phyloP scores from a whole-genome alignment of 2,888 invertebrate genomes.

The Agonopterix arenella region DNA sequence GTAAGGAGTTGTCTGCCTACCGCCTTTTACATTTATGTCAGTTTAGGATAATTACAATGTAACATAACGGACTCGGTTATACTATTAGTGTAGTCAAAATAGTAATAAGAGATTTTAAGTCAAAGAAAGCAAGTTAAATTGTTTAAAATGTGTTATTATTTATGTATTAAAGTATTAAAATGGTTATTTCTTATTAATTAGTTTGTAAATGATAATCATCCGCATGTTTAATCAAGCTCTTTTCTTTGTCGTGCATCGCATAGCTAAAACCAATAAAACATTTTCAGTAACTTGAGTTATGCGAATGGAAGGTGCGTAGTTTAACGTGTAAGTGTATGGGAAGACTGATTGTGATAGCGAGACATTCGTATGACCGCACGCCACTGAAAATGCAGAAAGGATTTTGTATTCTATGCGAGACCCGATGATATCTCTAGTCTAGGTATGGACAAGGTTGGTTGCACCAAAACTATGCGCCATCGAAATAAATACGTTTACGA shows the following conservation, averaged over 20 bases:
- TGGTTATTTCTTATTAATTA: slow-evolving; percentile 78
- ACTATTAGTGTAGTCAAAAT: slow-evolving; percentile 75
- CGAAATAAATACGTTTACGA: no score
- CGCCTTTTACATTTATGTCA: slow-evolving; percentile 74
- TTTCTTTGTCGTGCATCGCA: slow-evolving; percentile 31
- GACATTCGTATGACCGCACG: not conserved
- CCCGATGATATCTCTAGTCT: slow-evolving; percentile 14
- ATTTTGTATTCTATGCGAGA: slow-evolving; percentile 1
- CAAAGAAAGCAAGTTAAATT: slow-evolving; percentile 76
- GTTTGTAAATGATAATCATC: slow-evolving; percentile 71
- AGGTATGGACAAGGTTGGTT: slow-evolving; percentile 7
- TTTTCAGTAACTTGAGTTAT: slow-evolving; percentile 6
- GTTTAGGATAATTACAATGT: slow-evolving; percentile 68
- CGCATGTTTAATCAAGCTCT: slow-evolving; percentile 56
- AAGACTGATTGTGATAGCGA: slow-evolving; percentile 12
- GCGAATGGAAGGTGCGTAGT: slow-evolving; percentile 4
- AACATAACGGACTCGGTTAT: slow-evolving; percentile 72
- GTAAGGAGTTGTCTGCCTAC: slow-evolving; percentile 74
- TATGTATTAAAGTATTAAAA: slow-evolving; percentile 77
- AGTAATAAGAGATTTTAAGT: slow-evolving; percentile 74
- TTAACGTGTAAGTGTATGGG: slow-evolving; percentile 12
- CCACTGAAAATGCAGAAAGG: slow-evolving; percentile 5
- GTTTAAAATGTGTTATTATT: slow-evolving; percentile 78
- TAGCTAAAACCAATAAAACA: slow-evolving; percentile 64
- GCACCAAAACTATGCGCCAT: slow-evolving; percentile 2